Evolutionary conservation across 2,113 vertebrate genomes (phyloP).

Genomic region (Scalopus aquaticus): DNA sequence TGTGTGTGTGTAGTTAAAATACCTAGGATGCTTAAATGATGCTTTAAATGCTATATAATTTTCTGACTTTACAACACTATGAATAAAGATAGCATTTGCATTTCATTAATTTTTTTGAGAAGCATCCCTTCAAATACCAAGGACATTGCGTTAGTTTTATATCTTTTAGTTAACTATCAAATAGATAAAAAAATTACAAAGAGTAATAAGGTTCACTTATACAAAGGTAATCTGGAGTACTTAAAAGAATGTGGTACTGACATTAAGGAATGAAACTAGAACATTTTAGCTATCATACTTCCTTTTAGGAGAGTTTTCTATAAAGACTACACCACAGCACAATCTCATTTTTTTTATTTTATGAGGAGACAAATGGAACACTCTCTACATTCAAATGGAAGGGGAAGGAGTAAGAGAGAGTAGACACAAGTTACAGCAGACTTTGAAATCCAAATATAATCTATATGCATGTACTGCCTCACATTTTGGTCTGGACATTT

Average conservation of each 20-base stretch:
- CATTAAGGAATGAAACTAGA: background rate
- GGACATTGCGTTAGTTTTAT: background rate
- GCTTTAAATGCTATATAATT: background rate
- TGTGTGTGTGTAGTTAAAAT: too few relatives aligned
- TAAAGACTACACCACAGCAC: background rate
- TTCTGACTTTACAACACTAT: background rate
- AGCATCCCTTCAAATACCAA: background rate
- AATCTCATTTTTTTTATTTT: background rate
- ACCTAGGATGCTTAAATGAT: too few relatives aligned
- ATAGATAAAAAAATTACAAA: background rate
- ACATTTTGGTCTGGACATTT: background rate
- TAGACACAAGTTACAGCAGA: background rate
- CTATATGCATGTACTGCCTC: background rate
- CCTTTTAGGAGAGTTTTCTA: background rate
- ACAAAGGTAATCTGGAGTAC: background rate
- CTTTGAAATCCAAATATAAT: background rate
- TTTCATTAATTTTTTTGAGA: background rate
- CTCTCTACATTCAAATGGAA: conserved; percentile 4
- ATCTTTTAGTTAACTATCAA: background rate
- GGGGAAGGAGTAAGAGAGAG: too few relatives aligned
- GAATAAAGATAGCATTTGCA: background rate
- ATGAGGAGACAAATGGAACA: background rate
- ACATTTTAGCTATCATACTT: background rate
- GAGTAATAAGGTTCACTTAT: background rate
- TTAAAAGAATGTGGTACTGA: background rate